Evolutionary conservation across 2,797 vertebrate species (phyloP), one percentile per base, ranked within the genome.

Genomic region (Eulemur rubriventer): DNA sequence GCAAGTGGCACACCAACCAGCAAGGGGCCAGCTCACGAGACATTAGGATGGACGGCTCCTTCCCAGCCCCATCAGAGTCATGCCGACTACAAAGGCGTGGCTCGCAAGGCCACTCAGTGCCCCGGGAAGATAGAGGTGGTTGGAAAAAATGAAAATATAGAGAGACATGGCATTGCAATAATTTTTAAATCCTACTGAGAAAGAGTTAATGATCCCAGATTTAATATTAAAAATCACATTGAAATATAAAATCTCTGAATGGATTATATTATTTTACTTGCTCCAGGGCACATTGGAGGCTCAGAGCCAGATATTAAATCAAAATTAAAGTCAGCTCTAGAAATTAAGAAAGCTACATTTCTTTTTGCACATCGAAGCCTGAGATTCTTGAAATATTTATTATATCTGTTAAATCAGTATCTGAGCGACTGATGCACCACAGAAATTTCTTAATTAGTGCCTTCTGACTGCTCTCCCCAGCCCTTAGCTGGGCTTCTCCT

Each of bases 291-390:
- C 88, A 61, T 8, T 38, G 13, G 41, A 59, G 18, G 7, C 46
- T 90, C 61, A 80, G 55, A 80, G 59, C 11, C 50, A 94, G 67
- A 80, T 69, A 89, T 80, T 59, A 59, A 59, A 28, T 59, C 4
- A 59, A 59, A 59, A 59, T 59, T 70, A 92, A 95, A 85, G 65
- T 81, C 73, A 78, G 52, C 69, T 30, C n/a, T 57, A 52, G 52
- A 76, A 90, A 92, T 96, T 82, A 92, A 92, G 81, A 86, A 78
- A 80, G 72, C 5, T 46, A 50, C 57, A 6, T 84, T 48, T n/a
- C 65, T 69, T 52, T 80, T 92, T 59, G 41, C 69, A 50, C 82
- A 52, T 16, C 12, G 35, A 79, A 91, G 73, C 30, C 17, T 57
- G 14, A 5, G 41, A 46, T 83, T 96, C 65, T 88, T 95, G 55